Evolutionary conservation across 2,113 vertebrate genomes (phyloP), one percentile per base, ranked within the genome.

Genomic region (Periophthalmus modestus): DNA sequence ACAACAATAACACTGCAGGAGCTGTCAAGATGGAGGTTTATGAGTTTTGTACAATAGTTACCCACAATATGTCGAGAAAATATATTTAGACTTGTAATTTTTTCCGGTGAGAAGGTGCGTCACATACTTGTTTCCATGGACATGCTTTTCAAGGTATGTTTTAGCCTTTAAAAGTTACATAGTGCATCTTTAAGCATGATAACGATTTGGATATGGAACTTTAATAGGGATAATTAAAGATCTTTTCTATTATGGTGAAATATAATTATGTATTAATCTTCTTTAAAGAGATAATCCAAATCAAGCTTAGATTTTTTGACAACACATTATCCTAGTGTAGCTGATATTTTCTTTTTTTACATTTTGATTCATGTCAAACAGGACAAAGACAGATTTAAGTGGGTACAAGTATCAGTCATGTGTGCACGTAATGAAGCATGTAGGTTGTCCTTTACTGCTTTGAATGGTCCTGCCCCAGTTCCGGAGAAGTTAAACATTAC

Each of bases 381-480:
- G 19, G 3, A 5, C 24, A 62, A 65, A n/a, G 28, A 6, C 59
- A 65, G 34, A 11, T 65, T 21, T n/a, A 43, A n/a, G 28, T 62
- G 59, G 15, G 59, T 28, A 28, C 59, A 7, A 6, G 28, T 34
- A 34, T 39, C 79, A 73, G 61, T 65, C 72, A 15, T 57, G 74
- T 77, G 81, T 83, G 52, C n/a, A 48, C 11, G 68, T 69, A 48
- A 34, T 59, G 52, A 68, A 72, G 67, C 78, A 50, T 24, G 39
- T 50, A 79, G 73, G 47, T 81, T 74, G 69, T 75, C 58, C 74
- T 77, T 71, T 77, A 62, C 68, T 69, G 39, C 48, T 63, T 75
- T 71, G 57, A 85, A 75, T 47, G 59, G 65, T 68, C 68, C 70
- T 80, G 81, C 73, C 74, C 85, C 78, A 78, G 69, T 83, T 76